Evolutionary conservation across 2,113 vertebrate genomes (phyloP).

Genomic region (Hypanus sabinus): DNA sequence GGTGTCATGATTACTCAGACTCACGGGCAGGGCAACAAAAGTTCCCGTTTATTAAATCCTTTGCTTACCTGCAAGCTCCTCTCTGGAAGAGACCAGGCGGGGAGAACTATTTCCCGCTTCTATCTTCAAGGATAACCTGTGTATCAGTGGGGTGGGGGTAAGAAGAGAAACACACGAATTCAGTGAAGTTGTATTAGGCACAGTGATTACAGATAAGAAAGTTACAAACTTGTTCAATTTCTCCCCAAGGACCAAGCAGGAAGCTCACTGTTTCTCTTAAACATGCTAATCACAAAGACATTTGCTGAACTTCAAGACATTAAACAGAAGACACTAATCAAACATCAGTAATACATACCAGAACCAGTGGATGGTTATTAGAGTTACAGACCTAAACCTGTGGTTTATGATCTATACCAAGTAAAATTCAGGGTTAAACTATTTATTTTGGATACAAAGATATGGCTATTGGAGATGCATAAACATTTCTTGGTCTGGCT

Average conservation of each 20-base stretch:
- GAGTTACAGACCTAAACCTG: neutral
- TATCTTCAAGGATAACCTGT: conserved; percentile 81
- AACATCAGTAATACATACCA: neutral
- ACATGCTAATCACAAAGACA: neutral
- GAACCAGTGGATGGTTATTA: neutral
- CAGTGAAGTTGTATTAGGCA: neutral
- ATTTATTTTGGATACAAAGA: neutral
- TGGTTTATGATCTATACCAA: neutral
- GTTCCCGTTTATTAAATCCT: neutral
- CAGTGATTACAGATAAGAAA: neutral
- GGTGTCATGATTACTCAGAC: neutral
- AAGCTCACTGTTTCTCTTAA: neutral
- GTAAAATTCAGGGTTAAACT: neutral
- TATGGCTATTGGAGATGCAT: neutral
- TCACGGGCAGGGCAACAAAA: neutral
- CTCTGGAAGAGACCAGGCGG: conserved; percentile 79
- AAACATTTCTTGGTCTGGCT: too few species aligned
- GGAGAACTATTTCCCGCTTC: conserved; percentile 86
- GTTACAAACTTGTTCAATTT: neutral
- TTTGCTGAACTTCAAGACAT: neutral
- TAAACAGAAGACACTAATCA: neutral
- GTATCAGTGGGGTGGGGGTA: conserved; percentile 44
- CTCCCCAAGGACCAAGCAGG: neutral
- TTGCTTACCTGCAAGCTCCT: conserved; percentile 79
- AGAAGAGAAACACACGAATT: neutral